Evolutionary conservation across 2,888 invertebrate genomes (phyloP).

Genomic region (Pheosia tremula): DNA sequence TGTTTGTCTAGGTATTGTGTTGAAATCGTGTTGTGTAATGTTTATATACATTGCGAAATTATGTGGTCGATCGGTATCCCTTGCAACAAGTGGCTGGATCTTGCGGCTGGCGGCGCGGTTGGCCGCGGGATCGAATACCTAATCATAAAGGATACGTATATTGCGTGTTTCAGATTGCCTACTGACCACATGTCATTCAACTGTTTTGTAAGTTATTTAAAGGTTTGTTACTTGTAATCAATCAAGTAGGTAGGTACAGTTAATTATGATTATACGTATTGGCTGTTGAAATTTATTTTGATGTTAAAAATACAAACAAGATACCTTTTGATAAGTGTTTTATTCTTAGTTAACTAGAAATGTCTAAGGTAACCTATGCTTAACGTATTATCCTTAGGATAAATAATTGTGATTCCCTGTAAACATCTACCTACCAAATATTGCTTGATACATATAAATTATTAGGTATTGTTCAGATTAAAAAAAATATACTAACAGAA

Average conservation of each 20-base stretch:
- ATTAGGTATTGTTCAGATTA: too few relatives aligned
- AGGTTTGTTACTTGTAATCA: background rate
- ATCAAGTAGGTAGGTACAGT: too few relatives aligned
- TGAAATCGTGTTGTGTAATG: constrained; percentile 27
- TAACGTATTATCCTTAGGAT: too few relatives aligned
- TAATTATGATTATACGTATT: background rate
- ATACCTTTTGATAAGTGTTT: too few relatives aligned
- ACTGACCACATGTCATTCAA: background rate
- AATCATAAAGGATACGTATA: constrained; percentile 19
- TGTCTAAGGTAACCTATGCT: too few relatives aligned
- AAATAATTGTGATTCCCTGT: too few relatives aligned
- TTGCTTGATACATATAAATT: too few relatives aligned
- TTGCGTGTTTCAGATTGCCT: background rate
- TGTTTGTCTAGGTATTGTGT: constrained; percentile 29
- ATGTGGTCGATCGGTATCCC: constrained; percentile 40
- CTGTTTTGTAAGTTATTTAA: background rate
- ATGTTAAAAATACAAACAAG: too few relatives aligned
- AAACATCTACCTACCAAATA: too few relatives aligned
- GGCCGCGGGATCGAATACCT: constrained; percentile 34
- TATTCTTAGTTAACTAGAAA: too few relatives aligned
- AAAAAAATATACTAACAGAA: too few relatives aligned
- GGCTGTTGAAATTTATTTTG: too few relatives aligned
- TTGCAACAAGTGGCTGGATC: constrained; percentile 52
- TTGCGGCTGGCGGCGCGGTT: constrained; percentile 44
- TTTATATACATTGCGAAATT: constrained; percentile 26